Conservation (phyloP, 2,797 vertebrate species). For the Ceyx erithaca region DNA sequence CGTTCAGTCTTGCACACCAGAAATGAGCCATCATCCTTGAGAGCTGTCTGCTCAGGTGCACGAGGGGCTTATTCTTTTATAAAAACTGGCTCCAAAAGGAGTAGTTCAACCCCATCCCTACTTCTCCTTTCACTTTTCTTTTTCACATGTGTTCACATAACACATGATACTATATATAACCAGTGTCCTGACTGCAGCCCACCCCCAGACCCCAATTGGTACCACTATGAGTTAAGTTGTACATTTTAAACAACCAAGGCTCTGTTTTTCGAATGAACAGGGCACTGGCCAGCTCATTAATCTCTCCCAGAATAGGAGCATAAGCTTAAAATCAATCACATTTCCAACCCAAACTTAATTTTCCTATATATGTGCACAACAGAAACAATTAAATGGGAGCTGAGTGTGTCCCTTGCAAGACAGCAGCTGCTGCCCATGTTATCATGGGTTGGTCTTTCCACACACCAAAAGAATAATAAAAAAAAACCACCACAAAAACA, state of each 20-base stretch:
- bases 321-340: background rate
- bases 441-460: background rate
- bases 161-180: rapidly evolving
- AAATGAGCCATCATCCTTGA: rapidly evolving
- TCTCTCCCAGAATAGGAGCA: background rate
- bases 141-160: background rate
- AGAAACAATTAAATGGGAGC: background rate
- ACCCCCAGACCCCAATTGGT: rapidly evolving
- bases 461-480: background rate
- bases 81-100: background rate
- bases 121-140: background rate
- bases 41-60: background rate
- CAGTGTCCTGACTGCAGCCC: background rate
- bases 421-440: background rate
- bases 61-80: rapidly evolving
- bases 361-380: background rate
- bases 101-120: background rate
- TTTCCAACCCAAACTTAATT: background rate
- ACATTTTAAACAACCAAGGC: rapidly evolving
- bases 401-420: rapidly evolving
- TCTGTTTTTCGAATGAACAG: background rate
- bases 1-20: background rate
- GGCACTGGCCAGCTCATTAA: background rate
- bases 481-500: too few relatives aligned
- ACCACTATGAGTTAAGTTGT: background rate